Evolutionary conservation across 2,888 invertebrate species (phyloP).

Genomic region (Agriopis leucophaearia): DNA sequence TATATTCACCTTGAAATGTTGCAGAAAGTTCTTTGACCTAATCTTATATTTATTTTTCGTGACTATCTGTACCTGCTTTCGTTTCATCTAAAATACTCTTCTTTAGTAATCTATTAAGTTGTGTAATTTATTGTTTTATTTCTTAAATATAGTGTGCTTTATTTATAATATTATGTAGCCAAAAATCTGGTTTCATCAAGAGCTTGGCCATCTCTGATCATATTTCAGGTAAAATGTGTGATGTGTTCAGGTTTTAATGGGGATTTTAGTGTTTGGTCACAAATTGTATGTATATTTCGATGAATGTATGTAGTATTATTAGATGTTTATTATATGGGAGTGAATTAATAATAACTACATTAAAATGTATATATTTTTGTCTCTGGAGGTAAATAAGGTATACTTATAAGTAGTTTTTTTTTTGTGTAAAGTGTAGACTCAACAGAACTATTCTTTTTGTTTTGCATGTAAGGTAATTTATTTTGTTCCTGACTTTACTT

Average conservation of each 20-base stretch:
- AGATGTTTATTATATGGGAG: background rate
- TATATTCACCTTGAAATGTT: slow-evolving; percentile 3
- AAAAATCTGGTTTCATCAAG: too few relatives aligned
- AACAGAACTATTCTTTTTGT: background rate
- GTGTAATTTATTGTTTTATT: background rate
- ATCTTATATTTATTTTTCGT: slow-evolving; percentile 13
- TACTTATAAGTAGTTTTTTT: background rate
- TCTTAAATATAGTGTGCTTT: background rate
- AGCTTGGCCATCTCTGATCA: background rate
- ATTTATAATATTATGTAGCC: background rate
- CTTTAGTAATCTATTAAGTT: slow-evolving; percentile 6
- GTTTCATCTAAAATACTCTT: slow-evolving; percentile 34
- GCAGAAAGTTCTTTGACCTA: slow-evolving; percentile 19
- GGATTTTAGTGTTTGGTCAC: slow-evolving; percentile 44
- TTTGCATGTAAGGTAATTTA: background rate
- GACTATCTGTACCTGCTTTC: slow-evolving; percentile 33
- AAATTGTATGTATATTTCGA: slow-evolving; percentile 42
- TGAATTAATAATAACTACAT: background rate
- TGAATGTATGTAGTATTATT: slow-evolving; percentile 51
- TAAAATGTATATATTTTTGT: background rate
- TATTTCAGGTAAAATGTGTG: background rate
- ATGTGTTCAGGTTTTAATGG: background rate
- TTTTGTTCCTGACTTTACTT: slow-evolving; percentile 3
- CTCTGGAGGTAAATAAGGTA: background rate
- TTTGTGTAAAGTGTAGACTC: background rate